Conservation (phyloP, 2,888 invertebrate genomes). For the Hyposoter didymator region DNA sequence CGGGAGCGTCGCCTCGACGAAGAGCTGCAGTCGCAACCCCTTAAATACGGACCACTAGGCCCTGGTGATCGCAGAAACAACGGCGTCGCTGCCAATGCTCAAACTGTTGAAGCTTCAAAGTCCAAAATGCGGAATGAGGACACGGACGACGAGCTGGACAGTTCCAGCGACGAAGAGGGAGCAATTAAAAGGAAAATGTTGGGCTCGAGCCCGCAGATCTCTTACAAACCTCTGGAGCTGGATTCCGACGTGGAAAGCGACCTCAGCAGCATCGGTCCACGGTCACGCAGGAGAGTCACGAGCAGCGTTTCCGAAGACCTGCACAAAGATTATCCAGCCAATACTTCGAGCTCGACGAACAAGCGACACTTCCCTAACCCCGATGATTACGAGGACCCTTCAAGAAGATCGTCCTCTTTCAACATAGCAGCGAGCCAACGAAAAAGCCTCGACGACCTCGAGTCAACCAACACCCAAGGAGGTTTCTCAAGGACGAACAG, state of each 20-base stretch:
- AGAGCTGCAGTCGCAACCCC: slow-evolving; percentile 50
- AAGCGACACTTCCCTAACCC: slow-evolving; percentile 77
- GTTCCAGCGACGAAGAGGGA: slow-evolving; percentile 77
- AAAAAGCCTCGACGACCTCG: slow-evolving; percentile 47
- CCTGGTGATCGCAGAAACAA: slow-evolving; percentile 75
- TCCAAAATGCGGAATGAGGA: slow-evolving; percentile 59
- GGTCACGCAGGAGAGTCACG: slow-evolving; percentile 74
- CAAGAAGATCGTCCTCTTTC: slow-evolving; percentile 30
- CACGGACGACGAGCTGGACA: slow-evolving; percentile 76
- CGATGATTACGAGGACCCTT: slow-evolving; percentile 76
- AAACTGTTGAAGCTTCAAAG: neutral
- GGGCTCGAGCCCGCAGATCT: slow-evolving; percentile 71
- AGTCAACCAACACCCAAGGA: slow-evolving; percentile 56
- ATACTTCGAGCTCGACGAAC: slow-evolving; percentile 41
- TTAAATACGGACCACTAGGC: slow-evolving; percentile 78
- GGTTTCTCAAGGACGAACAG: slow-evolving; percentile 74
- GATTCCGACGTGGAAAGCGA: slow-evolving; percentile 82
- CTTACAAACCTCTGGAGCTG: slow-evolving; percentile 79
- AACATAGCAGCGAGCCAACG: slow-evolving; percentile 53
- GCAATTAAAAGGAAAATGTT: slow-evolving; percentile 22
- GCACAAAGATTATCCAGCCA: slow-evolving; percentile 13
- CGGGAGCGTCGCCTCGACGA: slow-evolving; percentile 53
- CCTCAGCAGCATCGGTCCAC: slow-evolving; percentile 72
- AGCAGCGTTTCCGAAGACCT: slow-evolving; percentile 73
- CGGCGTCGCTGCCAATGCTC: slow-evolving; percentile 1